phyloP scores from a whole-genome alignment of 2,113 vertebrate species.

The Rostratula benghalensis region DNA sequence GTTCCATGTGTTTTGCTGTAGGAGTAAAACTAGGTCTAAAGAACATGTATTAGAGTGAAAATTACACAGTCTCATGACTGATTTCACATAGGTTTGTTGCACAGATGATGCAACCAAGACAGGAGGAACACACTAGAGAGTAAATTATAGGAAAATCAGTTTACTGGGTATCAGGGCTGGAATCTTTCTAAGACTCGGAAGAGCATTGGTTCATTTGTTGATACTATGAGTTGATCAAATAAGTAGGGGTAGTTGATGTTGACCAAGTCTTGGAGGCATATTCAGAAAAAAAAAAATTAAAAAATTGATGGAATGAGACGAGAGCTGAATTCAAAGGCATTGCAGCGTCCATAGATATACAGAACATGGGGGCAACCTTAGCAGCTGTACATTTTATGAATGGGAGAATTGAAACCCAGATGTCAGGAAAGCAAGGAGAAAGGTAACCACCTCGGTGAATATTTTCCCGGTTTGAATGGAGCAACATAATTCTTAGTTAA shows the following conservation, averaged over 20 bases:
- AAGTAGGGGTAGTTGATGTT: neutral
- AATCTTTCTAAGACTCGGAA: neutral
- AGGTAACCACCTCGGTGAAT: neutral
- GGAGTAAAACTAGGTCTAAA: neutral
- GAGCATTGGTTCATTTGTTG: neutral
- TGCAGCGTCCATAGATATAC: neutral
- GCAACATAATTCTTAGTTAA: neutral
- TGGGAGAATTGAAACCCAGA: neutral
- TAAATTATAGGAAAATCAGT: neutral
- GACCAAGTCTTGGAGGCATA: neutral
- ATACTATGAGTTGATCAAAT: neutral
- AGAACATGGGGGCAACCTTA: neutral
- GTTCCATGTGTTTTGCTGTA: neutral
- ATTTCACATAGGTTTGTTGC: neutral
- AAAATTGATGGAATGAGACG: neutral
- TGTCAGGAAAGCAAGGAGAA: neutral
- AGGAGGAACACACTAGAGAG: neutral
- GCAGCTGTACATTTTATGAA: neutral
- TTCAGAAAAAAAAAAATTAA: neutral
- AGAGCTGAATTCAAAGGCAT: neutral
- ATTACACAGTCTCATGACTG: accelerated
- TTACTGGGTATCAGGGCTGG: neutral
- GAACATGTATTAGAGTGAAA: neutral
- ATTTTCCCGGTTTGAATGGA: neutral
- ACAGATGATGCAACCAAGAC: neutral